These are phyloP conservation scores for Litocranius walleri DNA, from an alignment of 2,113 vertebrate genomes.

Conservation along the genomic window DNA sequence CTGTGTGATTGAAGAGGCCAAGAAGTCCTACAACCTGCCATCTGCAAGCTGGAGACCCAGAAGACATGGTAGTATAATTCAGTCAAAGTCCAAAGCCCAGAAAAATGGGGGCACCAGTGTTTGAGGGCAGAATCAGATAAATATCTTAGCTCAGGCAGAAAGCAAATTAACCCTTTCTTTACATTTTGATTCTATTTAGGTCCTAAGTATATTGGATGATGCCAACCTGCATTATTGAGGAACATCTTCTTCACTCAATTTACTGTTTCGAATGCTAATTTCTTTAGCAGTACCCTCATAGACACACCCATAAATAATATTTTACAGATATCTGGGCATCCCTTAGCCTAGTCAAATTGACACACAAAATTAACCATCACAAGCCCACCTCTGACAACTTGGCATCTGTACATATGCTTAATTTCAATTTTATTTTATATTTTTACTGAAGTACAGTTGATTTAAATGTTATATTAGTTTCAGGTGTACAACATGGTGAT, in stretches of 20 bases:
- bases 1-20: background rate
- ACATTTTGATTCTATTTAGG: background rate
- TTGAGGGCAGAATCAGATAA: background rate
- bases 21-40: background rate
- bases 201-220: background rate
- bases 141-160: background rate
- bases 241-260: background rate
- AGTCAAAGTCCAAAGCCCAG: background rate
- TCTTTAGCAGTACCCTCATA: background rate
- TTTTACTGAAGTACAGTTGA: background rate
- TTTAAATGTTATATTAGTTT: background rate
- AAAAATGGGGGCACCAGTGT: background rate
- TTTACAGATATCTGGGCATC: background rate
- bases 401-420: background rate
- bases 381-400: background rate
- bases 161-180: background rate
- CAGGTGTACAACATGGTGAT: background rate
- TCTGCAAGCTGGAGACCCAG: background rate
- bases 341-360: background rate
- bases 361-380: background rate
- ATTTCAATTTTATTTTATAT: background rate
- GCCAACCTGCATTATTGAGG: background rate
- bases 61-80: background rate
- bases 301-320: background rate
- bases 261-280: background rate